Base-by-base conservation (phyloP, 2,113 vertebrate genomes). In the Percina caprodes region DNA sequence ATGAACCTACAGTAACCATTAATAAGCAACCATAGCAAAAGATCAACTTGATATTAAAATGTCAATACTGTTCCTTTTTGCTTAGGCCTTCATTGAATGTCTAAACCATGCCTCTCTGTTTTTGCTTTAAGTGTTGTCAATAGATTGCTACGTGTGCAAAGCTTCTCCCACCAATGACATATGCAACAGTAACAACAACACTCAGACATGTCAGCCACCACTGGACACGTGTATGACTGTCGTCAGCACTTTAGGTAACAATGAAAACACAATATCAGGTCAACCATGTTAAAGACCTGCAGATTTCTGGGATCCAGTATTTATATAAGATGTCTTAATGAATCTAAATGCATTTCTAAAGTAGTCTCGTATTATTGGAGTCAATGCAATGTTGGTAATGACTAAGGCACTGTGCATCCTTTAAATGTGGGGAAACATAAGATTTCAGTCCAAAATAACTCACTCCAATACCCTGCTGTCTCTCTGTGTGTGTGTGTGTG, bases 161-260 rank as follows among this genome's bases (percentile, higher is more conserved):
- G 77, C 89, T 2, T 45, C 88, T 0, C 0, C 77, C 59, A 91
- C 83, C n/a, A 94, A 93, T 45, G 79, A 83, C 1, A 30, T 69
- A n/a, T 95, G 94, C 74, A 69, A 69, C 66, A 4, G 0, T 24
- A 95, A 93, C 88, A 30, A 45, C 18, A 88, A 56, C 73, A 73
- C 21, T 6, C 78, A 84, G 73, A 30, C 52, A 33, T 94, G 93
- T 24, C 74, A 69, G 55, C 14, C 63, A 19, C 93, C 88, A 0
- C 84, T 86, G 55, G 81, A 94, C 85, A 93, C 88, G 1, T 95
- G 94, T 86, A 94, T 95, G 93, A 94, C 91, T 21, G 58, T 49
- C 0, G 54, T 93, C 2, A 92, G 85, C 92, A 88, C 9, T 26
- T 13, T 30, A 13, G 94, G 94, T 95, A 84, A 90, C n/a, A 78